Evolutionary conservation across 2,888 invertebrate genomes (phyloP).

Genomic region (Drosophila atroscutellata): DNA sequence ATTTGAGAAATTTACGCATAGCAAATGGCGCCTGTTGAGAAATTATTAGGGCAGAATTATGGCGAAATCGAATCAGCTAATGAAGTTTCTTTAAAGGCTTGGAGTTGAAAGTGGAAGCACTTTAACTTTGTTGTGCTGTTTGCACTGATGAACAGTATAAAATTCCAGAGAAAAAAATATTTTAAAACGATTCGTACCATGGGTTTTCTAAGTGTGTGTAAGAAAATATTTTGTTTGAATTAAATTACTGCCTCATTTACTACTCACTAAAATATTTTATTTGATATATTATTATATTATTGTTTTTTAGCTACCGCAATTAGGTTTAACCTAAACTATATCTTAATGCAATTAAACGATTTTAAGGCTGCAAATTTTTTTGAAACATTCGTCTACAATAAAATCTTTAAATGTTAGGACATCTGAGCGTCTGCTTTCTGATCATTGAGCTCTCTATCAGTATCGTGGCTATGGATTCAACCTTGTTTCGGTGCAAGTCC

Average conservation of each 20-base stretch:
- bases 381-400: background rate
- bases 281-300: background rate
- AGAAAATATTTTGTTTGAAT: background rate
- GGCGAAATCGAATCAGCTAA: conserved; percentile 72
- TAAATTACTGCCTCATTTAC: background rate
- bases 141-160: background rate
- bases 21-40: conserved; percentile 75
- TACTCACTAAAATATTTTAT: no score
- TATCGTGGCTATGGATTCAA: conserved; percentile 19
- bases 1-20: conserved; percentile 45
- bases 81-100: conserved; percentile 53
- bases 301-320: background rate
- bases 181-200: background rate
- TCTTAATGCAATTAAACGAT: background rate
- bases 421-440: conserved; percentile 13
- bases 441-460: background rate
- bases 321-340: background rate
- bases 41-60: conserved; percentile 75
- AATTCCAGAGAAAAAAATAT: background rate
- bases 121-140: background rate
- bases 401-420: conserved; percentile 7
- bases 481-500: conserved; percentile 54
- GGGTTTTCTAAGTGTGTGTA: background rate
- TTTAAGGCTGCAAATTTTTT: background rate
- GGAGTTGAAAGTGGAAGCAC: background rate